Evolutionary conservation across 2,113 vertebrate genomes (phyloP).

Genomic region (Haemorhous mexicanus): DNA sequence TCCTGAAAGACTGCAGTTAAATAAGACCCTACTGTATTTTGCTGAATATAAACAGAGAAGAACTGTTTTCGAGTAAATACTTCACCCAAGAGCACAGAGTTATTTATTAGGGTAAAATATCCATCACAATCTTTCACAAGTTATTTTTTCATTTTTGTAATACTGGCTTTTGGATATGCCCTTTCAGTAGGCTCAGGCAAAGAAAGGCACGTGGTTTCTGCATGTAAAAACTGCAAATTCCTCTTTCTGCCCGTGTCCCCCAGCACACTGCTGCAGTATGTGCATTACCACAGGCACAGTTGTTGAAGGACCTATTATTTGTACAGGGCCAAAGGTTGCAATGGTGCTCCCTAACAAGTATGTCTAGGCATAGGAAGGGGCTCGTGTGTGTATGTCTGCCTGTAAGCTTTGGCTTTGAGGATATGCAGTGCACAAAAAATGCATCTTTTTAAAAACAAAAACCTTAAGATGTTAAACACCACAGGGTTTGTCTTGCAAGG

Average conservation of each 20-base stretch:
- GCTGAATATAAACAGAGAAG: not conserved
- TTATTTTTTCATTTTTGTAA: not conserved
- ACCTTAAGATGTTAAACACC: not conserved
- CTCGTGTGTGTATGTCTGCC: too few relatives aligned
- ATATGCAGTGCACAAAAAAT: not conserved
- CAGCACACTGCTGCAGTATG: not conserved
- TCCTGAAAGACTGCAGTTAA: not conserved
- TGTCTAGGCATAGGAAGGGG: not conserved
- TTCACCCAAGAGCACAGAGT: not conserved
- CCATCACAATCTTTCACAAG: not conserved
- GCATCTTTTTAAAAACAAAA: not conserved
- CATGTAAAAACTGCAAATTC: not conserved
- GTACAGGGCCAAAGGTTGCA: not conserved
- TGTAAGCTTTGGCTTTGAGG: not conserved
- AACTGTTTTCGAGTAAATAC: not conserved
- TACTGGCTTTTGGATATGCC: not conserved
- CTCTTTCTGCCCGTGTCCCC: not conserved
- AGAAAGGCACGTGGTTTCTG: not conserved
- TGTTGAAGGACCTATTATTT: not conserved
- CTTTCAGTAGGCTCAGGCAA: not conserved
- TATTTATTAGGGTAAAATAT: not conserved
- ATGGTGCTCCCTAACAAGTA: not conserved
- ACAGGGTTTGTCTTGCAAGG: not conserved
- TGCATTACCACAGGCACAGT: not conserved
- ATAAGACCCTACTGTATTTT: not conserved